Percentiles rank a stretch among this genome's conserved stretches.
phyloP scores from a whole-genome alignment of 2,888 invertebrate species.

The Xanthostigma xanthostigma region DNA sequence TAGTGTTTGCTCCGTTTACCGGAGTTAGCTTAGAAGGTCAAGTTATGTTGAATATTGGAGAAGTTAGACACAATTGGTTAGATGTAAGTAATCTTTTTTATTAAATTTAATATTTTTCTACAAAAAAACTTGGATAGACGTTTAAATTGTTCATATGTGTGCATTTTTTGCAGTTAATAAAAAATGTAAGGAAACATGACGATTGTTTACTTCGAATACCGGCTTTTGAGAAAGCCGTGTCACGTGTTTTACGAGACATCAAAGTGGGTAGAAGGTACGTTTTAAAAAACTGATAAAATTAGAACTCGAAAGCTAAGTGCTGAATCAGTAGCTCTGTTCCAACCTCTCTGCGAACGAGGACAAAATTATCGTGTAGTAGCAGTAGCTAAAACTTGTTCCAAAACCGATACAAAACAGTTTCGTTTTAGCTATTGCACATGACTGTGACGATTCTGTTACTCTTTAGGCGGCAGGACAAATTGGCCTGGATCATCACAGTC shows the following conservation, averaged over 20 bases:
- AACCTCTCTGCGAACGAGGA: too few relatives aligned
- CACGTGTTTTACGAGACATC: constrained; percentile 68
- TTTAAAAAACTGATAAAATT: constrained; percentile 16
- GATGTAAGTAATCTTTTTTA: constrained; percentile 45
- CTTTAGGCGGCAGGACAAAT: too few relatives aligned
- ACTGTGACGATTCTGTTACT: too few relatives aligned
- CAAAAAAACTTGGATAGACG: not conserved
- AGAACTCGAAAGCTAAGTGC: constrained; percentile 19
- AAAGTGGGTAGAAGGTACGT: constrained; percentile 62
- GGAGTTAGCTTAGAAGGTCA: constrained; percentile 85
- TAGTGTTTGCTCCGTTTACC: constrained; percentile 80
- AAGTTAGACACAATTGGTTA: constrained; percentile 87
- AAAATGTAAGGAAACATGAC: constrained; percentile 65
- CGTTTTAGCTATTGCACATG: too few relatives aligned
- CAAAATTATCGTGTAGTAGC: too few relatives aligned
- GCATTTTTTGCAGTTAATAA: constrained; percentile 49
- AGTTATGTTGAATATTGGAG: constrained; percentile 79
- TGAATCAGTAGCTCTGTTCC: too few relatives aligned
- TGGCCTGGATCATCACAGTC: too few relatives aligned
- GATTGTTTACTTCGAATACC: constrained; percentile 58
- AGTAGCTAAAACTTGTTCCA: too few relatives aligned
- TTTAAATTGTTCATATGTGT: too few relatives aligned
- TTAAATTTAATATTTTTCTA: not conserved
- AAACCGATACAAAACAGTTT: too few relatives aligned
- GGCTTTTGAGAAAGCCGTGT: constrained; percentile 69